These are phyloP conservation scores for Carcinoscorpius rotundicauda DNA, from an alignment of 1,140 invertebrate species.

Conservation along the genomic window DNA sequence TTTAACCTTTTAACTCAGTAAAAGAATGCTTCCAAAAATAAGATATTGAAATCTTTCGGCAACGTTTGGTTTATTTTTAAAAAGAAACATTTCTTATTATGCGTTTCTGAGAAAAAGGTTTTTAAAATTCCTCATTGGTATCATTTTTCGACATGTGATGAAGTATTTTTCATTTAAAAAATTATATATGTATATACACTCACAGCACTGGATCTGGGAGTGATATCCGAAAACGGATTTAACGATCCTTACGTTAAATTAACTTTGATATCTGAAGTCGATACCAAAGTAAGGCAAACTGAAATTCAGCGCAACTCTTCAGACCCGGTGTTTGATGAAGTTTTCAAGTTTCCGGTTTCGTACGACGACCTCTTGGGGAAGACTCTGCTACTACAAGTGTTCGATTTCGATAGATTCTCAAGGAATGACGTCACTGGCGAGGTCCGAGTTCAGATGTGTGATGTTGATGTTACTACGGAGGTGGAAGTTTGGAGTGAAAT, in stretches of 20 bases:
- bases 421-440: constrained; percentile 76
- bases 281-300: constrained; percentile 36
- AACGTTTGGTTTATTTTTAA: too few species aligned
- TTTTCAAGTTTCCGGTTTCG: constrained; percentile 43
- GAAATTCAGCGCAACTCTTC: constrained; percentile 32
- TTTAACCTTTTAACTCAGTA: too few species aligned
- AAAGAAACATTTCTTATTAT: too few species aligned
- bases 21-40: too few species aligned
- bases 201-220: constrained; percentile 64
- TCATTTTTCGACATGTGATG: too few species aligned
- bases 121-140: too few species aligned
- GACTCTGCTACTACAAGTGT: constrained; percentile 70
- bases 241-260: constrained; percentile 67
- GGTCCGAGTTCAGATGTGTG: constrained; percentile 35
- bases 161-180: too few species aligned
- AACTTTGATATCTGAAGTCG: constrained; percentile 32
- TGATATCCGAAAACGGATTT: constrained; percentile 66
- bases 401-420: constrained; percentile 83
- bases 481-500: constrained; percentile 20
- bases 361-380: constrained; percentile 15
- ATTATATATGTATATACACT: constrained; percentile 16
- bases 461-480: constrained; percentile 15
- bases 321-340: constrained; percentile 34
- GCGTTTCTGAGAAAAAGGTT: too few species aligned
- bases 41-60: too few species aligned